These are phyloP conservation scores for Agrilus biguttatus DNA, from an alignment of 2,888 invertebrate species.

Conservation along the genomic window DNA sequence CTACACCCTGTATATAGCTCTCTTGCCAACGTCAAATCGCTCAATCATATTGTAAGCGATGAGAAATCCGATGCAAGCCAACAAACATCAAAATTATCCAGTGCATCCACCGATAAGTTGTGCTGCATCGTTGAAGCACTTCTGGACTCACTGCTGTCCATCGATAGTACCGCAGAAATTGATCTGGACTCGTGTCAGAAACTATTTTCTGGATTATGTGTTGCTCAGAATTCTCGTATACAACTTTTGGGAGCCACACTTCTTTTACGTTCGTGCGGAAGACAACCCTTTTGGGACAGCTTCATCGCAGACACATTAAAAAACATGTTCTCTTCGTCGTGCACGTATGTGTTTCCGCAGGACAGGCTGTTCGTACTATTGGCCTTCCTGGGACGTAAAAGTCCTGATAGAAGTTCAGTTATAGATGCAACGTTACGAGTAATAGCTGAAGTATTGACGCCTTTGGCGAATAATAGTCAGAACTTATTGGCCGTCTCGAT, in stretches of 20 bases:
- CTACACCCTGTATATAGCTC: conserved; percentile 17
- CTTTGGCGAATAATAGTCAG: conserved; percentile 26
- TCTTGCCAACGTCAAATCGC: no score
- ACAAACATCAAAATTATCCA: conserved; percentile 20
- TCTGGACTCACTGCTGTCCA: conserved; percentile 57
- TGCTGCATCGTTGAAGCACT: conserved; percentile 68
- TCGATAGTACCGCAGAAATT: conserved; percentile 21
- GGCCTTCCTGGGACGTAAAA: conserved; percentile 75
- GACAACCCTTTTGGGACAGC: conserved; percentile 67
- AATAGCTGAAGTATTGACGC: conserved; percentile 41
- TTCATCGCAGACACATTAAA: conserved; percentile 74
- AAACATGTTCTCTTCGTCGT: conserved; percentile 62
- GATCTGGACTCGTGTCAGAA: conserved; percentile 40
- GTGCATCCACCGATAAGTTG: conserved; percentile 70
- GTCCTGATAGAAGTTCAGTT: conserved; percentile 47
- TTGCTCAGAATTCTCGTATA: conserved; percentile 63
- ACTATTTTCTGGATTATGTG: conserved; percentile 57
- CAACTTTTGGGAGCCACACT: conserved; percentile 68
- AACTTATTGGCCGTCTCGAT: conserved; percentile 39
- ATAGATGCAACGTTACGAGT: conserved; percentile 48
- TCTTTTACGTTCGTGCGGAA: conserved; percentile 55
- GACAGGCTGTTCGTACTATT: conserved; percentile 80
- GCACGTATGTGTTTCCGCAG: conserved; percentile 67
- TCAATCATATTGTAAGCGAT: no score
- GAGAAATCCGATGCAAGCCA: no score